Percentiles rank a stretch among this genome's conserved stretches.
These are phyloP conservation scores for Hemicentrotus pulcherrimus DNA, from an alignment of 35 echinoderm and acorn worm species.

Conservation along the genomic window DNA sequence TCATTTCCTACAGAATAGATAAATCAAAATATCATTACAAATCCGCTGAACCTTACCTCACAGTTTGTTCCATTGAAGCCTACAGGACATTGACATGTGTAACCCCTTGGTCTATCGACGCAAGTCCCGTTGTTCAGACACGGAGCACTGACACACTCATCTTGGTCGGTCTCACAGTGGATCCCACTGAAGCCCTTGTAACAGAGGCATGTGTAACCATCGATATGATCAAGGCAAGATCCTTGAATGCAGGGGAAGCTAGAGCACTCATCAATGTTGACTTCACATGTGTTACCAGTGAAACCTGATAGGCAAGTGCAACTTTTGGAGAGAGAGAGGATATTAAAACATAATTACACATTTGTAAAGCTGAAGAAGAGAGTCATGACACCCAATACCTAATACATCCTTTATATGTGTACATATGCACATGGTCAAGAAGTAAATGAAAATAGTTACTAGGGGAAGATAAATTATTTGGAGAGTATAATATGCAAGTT, in stretches of 20 bases:
- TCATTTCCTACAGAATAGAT: no score
- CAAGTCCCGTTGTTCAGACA: slow-evolving; percentile 81
- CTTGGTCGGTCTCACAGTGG: slow-evolving; percentile 68
- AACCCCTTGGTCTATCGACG: slow-evolving; percentile 53
- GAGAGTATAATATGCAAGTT: no score
- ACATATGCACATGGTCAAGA: no score
- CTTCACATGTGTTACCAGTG: slow-evolving; percentile 48
- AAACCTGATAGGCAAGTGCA: slow-evolving; percentile 51
- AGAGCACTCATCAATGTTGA: slow-evolving; percentile 55
- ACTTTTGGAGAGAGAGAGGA: background rate
- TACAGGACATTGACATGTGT: slow-evolving; percentile 60
- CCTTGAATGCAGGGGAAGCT: slow-evolving; percentile 55
- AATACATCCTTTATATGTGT: no score
- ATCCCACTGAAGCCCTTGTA: slow-evolving; percentile 63
- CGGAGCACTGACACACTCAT: slow-evolving; percentile 71
- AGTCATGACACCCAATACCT: no score
- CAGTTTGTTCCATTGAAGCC: slow-evolving; percentile 76
- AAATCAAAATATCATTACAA: no score
- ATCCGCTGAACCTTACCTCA: background rate
- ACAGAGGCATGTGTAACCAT: slow-evolving; percentile 75
- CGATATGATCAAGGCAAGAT: slow-evolving; percentile 62
- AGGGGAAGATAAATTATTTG: no score
- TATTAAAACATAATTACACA: background rate
- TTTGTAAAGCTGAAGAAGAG: no score
- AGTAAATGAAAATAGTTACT: no score